phyloP scores from a whole-genome alignment of 2,888 invertebrate species.

The Megaustenia siamemsis region DNA sequence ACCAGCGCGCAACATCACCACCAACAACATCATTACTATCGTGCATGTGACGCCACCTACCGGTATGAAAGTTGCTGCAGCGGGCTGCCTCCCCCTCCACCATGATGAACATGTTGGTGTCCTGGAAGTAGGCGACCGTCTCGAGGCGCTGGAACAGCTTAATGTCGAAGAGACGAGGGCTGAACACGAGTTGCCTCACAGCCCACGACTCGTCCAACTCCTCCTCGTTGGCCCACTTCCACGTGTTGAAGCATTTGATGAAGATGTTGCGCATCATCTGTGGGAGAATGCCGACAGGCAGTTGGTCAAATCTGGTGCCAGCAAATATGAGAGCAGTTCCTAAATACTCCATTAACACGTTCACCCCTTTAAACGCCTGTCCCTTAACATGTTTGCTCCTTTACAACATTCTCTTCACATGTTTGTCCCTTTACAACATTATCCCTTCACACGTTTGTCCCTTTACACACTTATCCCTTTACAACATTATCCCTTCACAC shows the following conservation, averaged over 20 bases:
- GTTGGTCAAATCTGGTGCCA: neutral
- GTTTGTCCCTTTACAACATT: too few species aligned
- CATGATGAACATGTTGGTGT: constrained; percentile 75
- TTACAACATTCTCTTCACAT: too few species aligned
- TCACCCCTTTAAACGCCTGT: too few species aligned
- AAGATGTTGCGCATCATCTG: constrained; percentile 79
- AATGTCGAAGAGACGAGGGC: constrained; percentile 76
- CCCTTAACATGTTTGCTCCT: too few species aligned
- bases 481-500: too few species aligned
- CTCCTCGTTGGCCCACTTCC: constrained; percentile 67
- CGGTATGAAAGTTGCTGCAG: constrained; percentile 75
- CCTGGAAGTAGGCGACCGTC: constrained; percentile 74
- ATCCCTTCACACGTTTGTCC: too few species aligned
- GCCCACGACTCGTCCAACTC: constrained; percentile 71
- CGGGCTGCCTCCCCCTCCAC: constrained; percentile 76
- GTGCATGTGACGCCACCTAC: constrained; percentile 58
- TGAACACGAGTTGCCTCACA: constrained; percentile 74
- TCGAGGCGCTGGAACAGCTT: constrained; percentile 74
- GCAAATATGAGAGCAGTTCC: too few species aligned
- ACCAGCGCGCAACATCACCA: neutral
- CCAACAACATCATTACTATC: neutral
- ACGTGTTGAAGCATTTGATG: constrained; percentile 76
- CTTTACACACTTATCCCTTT: too few species aligned
- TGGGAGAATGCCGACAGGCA: neutral
- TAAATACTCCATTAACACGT: too few species aligned